Evolutionary conservation across 2,113 vertebrate species (phyloP).

Genomic region (Prunella fulvescens): DNA sequence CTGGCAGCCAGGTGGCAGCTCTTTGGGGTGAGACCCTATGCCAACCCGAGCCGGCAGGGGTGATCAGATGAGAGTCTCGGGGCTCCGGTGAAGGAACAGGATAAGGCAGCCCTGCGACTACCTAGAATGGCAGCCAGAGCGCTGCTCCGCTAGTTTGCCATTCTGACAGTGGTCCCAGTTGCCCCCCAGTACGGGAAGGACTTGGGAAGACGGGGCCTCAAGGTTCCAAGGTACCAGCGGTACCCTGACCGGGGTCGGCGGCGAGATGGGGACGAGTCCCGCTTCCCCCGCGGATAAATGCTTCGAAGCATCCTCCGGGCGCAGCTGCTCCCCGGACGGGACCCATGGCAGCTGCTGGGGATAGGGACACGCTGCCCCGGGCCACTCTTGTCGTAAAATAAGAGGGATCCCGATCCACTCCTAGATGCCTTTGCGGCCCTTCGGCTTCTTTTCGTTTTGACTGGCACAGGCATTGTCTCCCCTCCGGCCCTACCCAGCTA

Average conservation of each 20-base stretch:
- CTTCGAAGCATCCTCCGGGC: neutral
- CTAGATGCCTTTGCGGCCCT: neutral
- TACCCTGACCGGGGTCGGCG: fast-evolving
- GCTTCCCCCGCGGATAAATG: fast-evolving
- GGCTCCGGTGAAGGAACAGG: neutral
- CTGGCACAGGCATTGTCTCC: neutral
- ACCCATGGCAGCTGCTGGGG: neutral
- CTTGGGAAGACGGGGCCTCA: neutral
- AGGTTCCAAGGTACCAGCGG: too few species aligned
- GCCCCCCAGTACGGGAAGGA: fast-evolving
- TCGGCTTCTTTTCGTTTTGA: neutral
- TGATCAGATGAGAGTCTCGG: neutral
- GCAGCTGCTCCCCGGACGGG: too few species aligned
- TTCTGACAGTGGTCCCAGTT: neutral
- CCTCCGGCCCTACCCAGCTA: fast-evolving
- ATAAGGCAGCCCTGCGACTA: neutral
- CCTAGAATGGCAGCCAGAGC: neutral
- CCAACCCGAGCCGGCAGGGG: neutral
- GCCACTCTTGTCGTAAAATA: neutral
- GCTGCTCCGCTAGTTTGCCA: neutral
- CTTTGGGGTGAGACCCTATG: neutral
- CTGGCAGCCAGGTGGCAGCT: neutral
- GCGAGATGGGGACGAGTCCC: neutral
- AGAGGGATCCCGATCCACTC: too few species aligned
- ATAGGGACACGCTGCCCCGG: fast-evolving